Percentiles rank a stretch among this genome's conserved stretches.
These are phyloP conservation scores for Perca fluviatilis DNA, from an alignment of 2,113 vertebrate species.

Conservation along the genomic window DNA sequence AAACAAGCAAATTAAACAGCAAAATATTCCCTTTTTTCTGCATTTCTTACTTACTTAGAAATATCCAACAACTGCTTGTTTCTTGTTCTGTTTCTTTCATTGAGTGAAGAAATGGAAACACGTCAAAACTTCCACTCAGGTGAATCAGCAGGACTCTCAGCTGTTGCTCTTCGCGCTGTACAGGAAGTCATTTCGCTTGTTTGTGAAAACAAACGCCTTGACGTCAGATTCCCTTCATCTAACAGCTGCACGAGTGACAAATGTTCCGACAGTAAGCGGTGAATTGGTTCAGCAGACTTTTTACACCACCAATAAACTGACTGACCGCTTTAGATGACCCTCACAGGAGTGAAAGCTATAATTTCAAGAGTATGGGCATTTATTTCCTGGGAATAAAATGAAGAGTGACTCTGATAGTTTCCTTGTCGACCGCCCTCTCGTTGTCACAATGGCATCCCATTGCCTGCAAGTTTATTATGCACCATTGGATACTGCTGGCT, in stretches of 20 bases:
- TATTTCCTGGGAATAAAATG: neutral
- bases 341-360: neutral
- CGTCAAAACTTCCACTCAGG: neutral
- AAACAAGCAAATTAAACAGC: too few species aligned
- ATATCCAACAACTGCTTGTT: too few species aligned
- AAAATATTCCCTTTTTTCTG: too few species aligned
- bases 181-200: conserved; percentile 43
- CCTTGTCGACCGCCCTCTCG: too few species aligned
- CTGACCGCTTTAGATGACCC: neutral
- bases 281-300: neutral
- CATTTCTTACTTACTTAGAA: too few species aligned
- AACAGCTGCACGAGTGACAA: conserved; percentile 25
- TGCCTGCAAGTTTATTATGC: too few species aligned
- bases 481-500: too few species aligned
- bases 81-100: neutral
- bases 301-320: neutral
- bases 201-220: neutral
- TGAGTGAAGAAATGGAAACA: neutral
- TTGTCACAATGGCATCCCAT: too few species aligned
- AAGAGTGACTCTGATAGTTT: neutral
- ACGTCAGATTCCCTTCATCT: conserved; percentile 41
- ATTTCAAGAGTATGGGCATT: neutral
- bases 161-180: conserved; percentile 28
- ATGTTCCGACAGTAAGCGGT: conserved; percentile 12
- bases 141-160: conserved; percentile 10